Conservation (phyloP, 2,113 vertebrate species). For the Melospiza georgiana region DNA sequence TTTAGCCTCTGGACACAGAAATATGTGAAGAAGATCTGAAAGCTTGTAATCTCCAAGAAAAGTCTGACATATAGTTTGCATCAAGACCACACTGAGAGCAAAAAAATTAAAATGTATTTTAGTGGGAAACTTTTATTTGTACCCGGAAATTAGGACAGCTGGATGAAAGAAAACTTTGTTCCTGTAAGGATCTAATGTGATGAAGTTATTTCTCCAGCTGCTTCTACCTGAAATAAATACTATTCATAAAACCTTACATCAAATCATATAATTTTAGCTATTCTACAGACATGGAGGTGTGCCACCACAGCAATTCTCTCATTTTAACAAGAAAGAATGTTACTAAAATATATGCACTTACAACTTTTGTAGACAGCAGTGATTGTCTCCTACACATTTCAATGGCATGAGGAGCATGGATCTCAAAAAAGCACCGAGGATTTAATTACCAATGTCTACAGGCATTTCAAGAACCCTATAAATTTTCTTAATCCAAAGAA, state of each 20-base stretch:
- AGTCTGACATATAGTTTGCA: background rate
- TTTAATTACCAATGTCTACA: background rate
- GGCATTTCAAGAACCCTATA: background rate
- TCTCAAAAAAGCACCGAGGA: background rate
- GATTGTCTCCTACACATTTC: background rate
- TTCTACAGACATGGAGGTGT: background rate
- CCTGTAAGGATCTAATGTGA: background rate
- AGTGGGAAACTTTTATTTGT: background rate
- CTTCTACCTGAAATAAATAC: constrained; percentile 6
- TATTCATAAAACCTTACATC: background rate
- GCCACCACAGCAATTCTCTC: background rate
- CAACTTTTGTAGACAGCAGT: background rate
- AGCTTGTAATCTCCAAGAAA: background rate
- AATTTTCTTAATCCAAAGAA: background rate
- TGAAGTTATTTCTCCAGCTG: background rate
- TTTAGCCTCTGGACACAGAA: background rate
- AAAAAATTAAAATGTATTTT: background rate
- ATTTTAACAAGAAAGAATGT: background rate
- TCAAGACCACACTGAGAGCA: background rate
- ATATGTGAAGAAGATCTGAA: background rate
- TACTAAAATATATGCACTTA: background rate
- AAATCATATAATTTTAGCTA: background rate
- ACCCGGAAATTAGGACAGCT: background rate
- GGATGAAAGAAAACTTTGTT: background rate
- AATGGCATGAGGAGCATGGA: background rate